Percentiles rank a stretch among this genome's conserved stretches.
These are phyloP conservation scores for Caenorhabditis virilis DNA, from an alignment of 2,888 invertebrate species.

Conservation along the genomic window DNA sequence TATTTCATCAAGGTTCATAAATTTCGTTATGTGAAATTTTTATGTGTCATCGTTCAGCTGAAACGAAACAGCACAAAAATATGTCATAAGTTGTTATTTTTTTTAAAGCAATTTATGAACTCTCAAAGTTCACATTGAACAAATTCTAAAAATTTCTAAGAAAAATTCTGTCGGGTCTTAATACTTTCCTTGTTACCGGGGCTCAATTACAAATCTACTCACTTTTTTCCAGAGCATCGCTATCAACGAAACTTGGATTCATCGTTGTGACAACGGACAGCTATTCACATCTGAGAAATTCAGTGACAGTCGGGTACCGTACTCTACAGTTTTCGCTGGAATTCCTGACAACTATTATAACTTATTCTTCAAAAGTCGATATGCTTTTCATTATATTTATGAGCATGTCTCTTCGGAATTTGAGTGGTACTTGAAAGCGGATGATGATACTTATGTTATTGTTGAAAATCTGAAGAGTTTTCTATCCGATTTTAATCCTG, in stretches of 20 bases:
- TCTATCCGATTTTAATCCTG: slow-evolving; percentile 41
- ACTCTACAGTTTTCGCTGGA: slow-evolving; percentile 53
- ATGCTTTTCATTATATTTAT: slow-evolving; percentile 51
- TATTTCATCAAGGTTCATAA: no score
- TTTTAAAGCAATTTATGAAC: no score
- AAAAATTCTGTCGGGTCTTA: no score
- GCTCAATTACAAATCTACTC: no score
- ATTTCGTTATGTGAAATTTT: no score
- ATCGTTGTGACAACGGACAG: slow-evolving; percentile 55
- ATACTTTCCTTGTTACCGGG: no score
- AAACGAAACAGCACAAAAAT: no score
- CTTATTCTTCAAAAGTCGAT: slow-evolving; percentile 55
- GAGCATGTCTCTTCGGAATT: slow-evolving; percentile 47
- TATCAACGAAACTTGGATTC: slow-evolving; percentile 58
- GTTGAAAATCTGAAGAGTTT: slow-evolving; percentile 51
- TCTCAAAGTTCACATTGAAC: no score
- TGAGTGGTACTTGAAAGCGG: slow-evolving; percentile 61
- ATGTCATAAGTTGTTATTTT: no score
- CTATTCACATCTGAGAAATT: slow-evolving; percentile 51
- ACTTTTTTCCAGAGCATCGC: slow-evolving; percentile 42
- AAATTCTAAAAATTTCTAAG: no score
- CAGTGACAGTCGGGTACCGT: slow-evolving; percentile 46
- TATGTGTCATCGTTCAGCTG: no score
- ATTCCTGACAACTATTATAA: slow-evolving; percentile 48
- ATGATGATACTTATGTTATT: slow-evolving; percentile 60